A percentile compares a stretch with the other conserved stretches of the same genome.
These are phyloP conservation scores for Ursus arctos DNA, from an alignment of 2,113 vertebrate species.

Conservation along the genomic window DNA sequence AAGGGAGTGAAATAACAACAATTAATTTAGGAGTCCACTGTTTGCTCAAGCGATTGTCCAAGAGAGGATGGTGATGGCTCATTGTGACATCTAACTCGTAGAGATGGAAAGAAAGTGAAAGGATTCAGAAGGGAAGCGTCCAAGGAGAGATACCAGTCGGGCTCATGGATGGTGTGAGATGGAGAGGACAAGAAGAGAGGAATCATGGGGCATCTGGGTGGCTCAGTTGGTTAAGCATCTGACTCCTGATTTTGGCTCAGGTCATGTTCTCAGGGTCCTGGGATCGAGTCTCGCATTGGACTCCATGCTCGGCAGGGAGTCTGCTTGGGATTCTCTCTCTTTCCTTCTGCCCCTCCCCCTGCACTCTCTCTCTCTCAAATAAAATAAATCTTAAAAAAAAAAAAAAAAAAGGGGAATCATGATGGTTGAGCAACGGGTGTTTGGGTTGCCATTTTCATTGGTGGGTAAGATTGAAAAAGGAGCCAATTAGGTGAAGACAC, in stretches of 20 bases:
- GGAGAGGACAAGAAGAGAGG: neutral
- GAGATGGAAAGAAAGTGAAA: neutral
- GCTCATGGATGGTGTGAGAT: neutral
- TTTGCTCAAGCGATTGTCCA: neutral
- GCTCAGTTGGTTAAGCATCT: neutral
- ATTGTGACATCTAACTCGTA: neutral
- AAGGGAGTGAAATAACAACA: neutral
- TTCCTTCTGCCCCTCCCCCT: neutral
- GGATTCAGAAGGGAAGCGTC: neutral
- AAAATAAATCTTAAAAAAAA: neutral
- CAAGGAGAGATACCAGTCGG: neutral
- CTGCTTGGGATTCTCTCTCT: neutral
- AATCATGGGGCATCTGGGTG: neutral
- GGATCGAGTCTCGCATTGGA: rapidly evolving
- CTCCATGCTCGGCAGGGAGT: neutral
- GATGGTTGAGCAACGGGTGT: neutral
- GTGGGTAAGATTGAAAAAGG: neutral
- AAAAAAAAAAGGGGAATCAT: too few species aligned
- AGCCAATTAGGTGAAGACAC: neutral
- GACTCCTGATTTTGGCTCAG: neutral
- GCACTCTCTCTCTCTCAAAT: neutral
- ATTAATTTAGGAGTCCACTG: neutral
- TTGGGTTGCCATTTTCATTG: neutral
- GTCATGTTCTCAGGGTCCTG: neutral
- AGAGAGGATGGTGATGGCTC: neutral